Evolutionary conservation across 1,140 invertebrate species (phyloP), one percentile per base, ranked within the genome.

Genomic region (Psix sp.): DNA sequence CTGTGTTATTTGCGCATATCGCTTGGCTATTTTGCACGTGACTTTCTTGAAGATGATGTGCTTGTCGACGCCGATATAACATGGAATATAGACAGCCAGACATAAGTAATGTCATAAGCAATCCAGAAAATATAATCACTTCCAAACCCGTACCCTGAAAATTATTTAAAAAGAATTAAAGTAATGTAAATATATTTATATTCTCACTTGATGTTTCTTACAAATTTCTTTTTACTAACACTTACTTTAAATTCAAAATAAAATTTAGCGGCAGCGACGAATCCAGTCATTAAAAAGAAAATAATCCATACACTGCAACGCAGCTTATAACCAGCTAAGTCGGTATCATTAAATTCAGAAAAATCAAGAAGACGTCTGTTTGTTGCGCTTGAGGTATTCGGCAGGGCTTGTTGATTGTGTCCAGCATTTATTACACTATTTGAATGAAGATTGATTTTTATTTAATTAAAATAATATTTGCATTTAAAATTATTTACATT

Each of bases 231-330:
- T n/a, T n/a, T n/a, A n/a, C n/a, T 36, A 15, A 11, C 1, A 10
- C 78, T 86, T 70, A 90, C 91, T 83, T 91, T 88, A 77, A 90
- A 86, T 76, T 91, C 90, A 56, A 92, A 91, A 73, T 92, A 93
- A 81, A 91, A 91, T 80, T 91, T 92, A 0, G 90, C 90, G 14
- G 89, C 90, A 1, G 89, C 90, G 16, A 92, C 86, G 73, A 92
- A 91, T 10, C 90, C 87, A 6, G 91, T 90, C 3, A 89, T 89
- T 13, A 93, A 76, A 9, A 90, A 89, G 67, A 92, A 89, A 0
- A 90, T 91, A 26, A 91, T 91, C 77, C 91, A 91, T 86, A 92
- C 89, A 14, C 90, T 91, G 77, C 90, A 92, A 75, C 84, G 75
- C 24, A 85, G 57, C 74, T 77, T 79, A 18, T 78, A 82, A 2